phyloP scores from a whole-genome alignment of 1,140 invertebrate genomes.

The Cepaea nemoralis region DNA sequence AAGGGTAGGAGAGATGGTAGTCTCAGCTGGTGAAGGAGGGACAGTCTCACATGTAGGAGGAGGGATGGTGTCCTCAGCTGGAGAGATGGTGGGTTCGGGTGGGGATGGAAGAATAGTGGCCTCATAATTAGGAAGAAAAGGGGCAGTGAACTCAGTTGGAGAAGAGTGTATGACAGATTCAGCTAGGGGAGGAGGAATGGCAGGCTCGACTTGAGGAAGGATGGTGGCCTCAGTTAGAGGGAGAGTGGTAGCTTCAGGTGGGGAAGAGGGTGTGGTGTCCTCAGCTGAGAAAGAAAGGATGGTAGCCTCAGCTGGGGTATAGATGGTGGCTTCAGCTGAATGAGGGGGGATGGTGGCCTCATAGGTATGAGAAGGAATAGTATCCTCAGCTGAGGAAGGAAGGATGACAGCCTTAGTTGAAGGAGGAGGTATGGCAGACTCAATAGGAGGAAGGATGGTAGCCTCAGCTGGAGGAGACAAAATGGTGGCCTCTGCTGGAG shows the following conservation, averaged over 20 bases:
- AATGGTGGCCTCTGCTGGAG: background rate
- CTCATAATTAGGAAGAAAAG: background rate
- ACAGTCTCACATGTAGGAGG: conserved; percentile 7
- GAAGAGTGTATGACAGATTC: background rate
- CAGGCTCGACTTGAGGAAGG: background rate
- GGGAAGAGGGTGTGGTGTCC: background rate
- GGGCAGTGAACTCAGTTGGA: background rate
- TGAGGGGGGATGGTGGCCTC: background rate
- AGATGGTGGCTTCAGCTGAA: background rate
- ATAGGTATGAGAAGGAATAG: background rate
- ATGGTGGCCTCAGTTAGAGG: background rate
- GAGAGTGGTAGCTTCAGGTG: background rate
- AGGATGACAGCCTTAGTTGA: background rate
- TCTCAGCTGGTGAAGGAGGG: background rate
- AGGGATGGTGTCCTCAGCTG: background rate
- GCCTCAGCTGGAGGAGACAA: background rate
- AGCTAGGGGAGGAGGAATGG: background rate
- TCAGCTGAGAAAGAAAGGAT: background rate
- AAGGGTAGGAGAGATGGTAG: background rate
- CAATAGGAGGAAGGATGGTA: background rate
- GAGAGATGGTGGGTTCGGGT: too few relatives aligned
- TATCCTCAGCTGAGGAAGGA: background rate
- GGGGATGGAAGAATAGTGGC: too few relatives aligned
- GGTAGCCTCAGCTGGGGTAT: background rate
- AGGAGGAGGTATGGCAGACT: background rate